phyloP scores from a whole-genome alignment of 1,140 invertebrate species.

The Leguminivora glycinivorella region DNA sequence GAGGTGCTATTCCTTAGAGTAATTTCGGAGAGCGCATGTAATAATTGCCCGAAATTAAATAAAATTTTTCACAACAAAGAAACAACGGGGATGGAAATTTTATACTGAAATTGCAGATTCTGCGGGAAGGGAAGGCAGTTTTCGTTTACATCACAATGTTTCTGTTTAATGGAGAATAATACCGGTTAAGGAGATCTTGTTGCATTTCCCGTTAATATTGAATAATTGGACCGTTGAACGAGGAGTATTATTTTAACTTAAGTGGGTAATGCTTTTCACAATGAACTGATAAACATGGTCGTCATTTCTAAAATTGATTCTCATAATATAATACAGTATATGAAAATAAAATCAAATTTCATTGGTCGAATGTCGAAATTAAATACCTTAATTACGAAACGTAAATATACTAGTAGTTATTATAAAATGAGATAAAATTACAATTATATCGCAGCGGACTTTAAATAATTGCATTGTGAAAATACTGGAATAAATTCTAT shows the following conservation, averaged over 20 bases:
- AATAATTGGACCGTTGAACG: not conserved
- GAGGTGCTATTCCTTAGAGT: constrained; percentile 70
- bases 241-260: not conserved
- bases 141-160: constrained; percentile 67
- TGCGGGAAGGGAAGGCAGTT: constrained; percentile 59
- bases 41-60: constrained; percentile 78
- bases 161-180: constrained; percentile 65
- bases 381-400: too few relatives aligned
- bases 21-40: constrained; percentile 74
- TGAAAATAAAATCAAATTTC: too few relatives aligned
- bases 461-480: not conserved
- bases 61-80: constrained; percentile 77
- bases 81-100: constrained; percentile 66
- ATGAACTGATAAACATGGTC: too few relatives aligned
- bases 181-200: constrained; percentile 32
- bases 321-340: too few relatives aligned
- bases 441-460: not conserved
- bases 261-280: not conserved
- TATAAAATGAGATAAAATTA: not conserved
- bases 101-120: constrained; percentile 59
- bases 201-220: not conserved
- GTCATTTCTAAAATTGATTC: too few relatives aligned
- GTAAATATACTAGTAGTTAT: not conserved
- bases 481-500: not conserved
- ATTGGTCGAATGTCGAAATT: too few relatives aligned